Percentiles rank a stretch among this genome's conserved stretches.
Evolutionary conservation across 2,888 invertebrate genomes (phyloP).

Genomic region (Bibio marci): DNA sequence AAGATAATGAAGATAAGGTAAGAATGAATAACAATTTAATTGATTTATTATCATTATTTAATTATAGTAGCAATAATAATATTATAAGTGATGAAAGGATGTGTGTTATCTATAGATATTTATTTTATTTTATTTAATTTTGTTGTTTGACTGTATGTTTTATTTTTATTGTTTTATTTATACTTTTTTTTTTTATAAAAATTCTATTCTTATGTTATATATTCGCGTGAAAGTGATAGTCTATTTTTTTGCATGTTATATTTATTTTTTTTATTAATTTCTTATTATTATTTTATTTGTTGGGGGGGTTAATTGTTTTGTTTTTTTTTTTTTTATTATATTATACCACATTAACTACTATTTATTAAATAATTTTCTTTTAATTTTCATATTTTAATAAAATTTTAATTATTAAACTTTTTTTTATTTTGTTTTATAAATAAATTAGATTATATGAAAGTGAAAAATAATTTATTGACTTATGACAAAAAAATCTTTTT

Average conservation of each 20-base stretch:
- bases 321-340: not conserved
- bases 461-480: no score
- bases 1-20: slow-evolving; percentile 79
- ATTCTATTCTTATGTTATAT: no score
- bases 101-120: not conserved
- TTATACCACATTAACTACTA: not conserved
- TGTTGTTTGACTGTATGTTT: not conserved
- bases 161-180: no score
- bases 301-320: not conserved
- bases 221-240: no score
- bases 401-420: not conserved
- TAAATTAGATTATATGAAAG: no score
- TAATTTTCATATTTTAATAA: no score
- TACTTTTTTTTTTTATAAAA: no score
- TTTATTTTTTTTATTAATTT: not conserved
- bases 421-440: no score
- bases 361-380: no score
- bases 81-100: not conserved
- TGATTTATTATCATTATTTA: no score
- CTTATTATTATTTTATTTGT: not conserved
- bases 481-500: no score
- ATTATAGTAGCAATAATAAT: no score
- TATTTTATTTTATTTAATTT: not conserved
- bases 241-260: not conserved
- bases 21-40: slow-evolving; percentile 18